Conservation (phyloP, 2,888 invertebrate species). For the Nomada lathburiana region DNA sequence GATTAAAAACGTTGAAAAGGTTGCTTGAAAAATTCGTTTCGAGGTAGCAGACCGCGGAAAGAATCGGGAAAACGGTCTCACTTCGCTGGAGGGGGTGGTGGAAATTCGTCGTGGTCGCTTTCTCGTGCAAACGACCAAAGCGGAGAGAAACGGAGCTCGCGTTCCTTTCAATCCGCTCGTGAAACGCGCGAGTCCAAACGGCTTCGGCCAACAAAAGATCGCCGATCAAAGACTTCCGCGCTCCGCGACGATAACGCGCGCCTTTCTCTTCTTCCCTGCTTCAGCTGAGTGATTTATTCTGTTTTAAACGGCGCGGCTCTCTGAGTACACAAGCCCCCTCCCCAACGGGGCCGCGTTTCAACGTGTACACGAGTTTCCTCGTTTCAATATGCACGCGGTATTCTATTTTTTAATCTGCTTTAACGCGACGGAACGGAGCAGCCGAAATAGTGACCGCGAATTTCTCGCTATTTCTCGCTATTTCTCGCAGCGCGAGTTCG, state of each 20-base stretch:
- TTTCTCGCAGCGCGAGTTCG: not conserved
- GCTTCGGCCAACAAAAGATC: not conserved
- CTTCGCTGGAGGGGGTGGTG: not conserved
- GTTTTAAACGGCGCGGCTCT: not conserved
- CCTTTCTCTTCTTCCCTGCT: conserved; percentile 11
- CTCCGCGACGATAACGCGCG: not conserved
- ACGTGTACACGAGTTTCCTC: not conserved
- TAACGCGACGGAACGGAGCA: too few species aligned
- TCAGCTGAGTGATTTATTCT: conserved; percentile 32
- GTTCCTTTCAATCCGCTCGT: not conserved
- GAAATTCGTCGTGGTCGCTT: not conserved
- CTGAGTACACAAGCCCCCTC: not conserved
- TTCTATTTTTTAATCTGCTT: not conserved
- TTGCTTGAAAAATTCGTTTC: not conserved
- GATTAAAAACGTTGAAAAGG: conserved; percentile 11
- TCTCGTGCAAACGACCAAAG: not conserved
- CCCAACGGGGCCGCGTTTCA: not conserved
- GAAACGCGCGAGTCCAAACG: not conserved
- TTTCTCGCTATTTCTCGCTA: not conserved
- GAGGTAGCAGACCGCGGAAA: not conserved
- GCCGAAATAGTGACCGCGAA: not conserved
- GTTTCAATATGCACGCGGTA: too few species aligned
- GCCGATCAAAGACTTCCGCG: not conserved
- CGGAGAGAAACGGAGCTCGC: not conserved
- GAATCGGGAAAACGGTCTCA: not conserved